Percentiles rank a stretch among this genome's conserved stretches.
These are phyloP conservation scores for Noctua pronuba DNA, from an alignment of 2,888 invertebrate genomes.

Conservation along the genomic window DNA sequence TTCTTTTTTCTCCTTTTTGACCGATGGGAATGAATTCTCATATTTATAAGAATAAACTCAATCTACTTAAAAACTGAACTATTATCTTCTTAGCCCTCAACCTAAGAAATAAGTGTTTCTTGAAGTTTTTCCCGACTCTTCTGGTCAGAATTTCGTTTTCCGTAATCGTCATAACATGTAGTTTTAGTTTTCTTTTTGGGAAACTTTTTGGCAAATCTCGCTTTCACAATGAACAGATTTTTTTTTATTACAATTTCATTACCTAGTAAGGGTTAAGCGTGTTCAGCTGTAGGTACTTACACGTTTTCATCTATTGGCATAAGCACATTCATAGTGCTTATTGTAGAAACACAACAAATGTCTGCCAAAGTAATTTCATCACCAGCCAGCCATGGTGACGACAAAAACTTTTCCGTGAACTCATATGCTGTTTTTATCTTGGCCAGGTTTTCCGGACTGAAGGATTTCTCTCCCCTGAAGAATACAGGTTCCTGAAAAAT, in stretches of 20 bases:
- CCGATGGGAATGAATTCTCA: no score
- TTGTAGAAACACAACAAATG: constrained; percentile 88
- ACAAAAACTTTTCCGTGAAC: constrained; percentile 88
- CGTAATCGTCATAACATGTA: background rate
- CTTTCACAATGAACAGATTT: background rate
- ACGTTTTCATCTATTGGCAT: constrained; percentile 73
- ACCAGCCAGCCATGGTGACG: constrained; percentile 89
- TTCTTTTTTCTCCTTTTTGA: no score
- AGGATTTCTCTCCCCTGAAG: constrained; percentile 69
- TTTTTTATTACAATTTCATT: no score
- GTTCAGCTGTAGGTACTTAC: no score
- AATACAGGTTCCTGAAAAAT: constrained; percentile 74
- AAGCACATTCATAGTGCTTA: constrained; percentile 83
- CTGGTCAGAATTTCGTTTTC: background rate
- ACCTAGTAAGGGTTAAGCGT: no score
- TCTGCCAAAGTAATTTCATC: constrained; percentile 91
- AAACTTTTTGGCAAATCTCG: no score
- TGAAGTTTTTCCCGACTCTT: background rate
- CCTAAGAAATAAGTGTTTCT: background rate
- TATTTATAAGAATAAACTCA: no score
- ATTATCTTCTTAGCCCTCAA: background rate
- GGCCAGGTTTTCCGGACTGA: constrained; percentile 70
- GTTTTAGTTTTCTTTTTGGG: no score
- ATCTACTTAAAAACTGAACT: background rate
- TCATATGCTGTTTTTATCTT: constrained; percentile 74